Percentiles rank a stretch among this genome's conserved stretches.
phyloP scores from a whole-genome alignment of 2,113 vertebrate genomes.

The Calonectris borealis region DNA sequence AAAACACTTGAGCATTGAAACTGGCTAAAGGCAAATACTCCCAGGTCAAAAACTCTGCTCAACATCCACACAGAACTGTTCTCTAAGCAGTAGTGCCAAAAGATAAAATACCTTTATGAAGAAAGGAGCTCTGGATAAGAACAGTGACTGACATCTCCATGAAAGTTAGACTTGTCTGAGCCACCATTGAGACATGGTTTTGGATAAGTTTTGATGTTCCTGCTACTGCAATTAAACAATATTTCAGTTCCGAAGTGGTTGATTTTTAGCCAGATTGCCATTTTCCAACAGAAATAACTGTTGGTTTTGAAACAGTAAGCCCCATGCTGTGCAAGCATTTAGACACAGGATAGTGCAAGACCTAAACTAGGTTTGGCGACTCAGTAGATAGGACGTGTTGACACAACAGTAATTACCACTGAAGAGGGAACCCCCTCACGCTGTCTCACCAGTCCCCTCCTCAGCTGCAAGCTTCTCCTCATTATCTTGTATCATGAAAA shows the following conservation, averaged over 20 bases:
- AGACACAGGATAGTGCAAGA: background rate
- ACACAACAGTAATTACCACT: background rate
- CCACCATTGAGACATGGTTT: fast-evolving
- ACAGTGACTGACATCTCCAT: background rate
- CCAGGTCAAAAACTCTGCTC: background rate
- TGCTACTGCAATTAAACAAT: background rate
- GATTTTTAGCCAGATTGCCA: background rate
- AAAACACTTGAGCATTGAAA: background rate
- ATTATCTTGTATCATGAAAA: background rate
- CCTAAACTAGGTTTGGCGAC: background rate
- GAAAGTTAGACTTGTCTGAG: background rate
- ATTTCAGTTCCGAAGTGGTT: background rate
- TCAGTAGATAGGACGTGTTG: background rate
- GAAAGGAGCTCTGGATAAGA: background rate
- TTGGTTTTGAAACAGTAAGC: background rate
- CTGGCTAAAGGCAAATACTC: background rate
- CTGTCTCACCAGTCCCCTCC: background rate
- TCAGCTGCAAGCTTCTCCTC: background rate
- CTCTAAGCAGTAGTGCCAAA: background rate
- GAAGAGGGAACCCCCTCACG: background rate
- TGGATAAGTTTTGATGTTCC: background rate
- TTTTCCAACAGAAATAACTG: background rate
- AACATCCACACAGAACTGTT: background rate
- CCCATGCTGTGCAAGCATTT: background rate
- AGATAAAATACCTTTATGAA: background rate